These are phyloP conservation scores for Magallana gigas DNA, from an alignment of 1,140 invertebrate species.

Conservation along the genomic window DNA sequence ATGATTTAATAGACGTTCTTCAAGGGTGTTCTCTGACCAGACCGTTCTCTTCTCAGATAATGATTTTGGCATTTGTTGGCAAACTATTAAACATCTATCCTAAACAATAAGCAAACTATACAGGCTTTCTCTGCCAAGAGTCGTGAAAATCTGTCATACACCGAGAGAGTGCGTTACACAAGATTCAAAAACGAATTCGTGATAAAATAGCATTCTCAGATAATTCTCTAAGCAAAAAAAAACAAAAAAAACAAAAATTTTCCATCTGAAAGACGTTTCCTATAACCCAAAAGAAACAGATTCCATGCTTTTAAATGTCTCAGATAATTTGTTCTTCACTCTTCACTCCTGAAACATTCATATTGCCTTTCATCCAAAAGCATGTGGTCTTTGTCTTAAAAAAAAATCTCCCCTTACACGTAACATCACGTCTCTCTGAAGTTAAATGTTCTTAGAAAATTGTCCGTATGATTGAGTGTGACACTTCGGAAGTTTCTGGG, in stretches of 20 bases:
- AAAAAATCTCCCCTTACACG: background rate
- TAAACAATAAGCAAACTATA: conserved; percentile 14
- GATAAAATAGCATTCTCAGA: conserved; percentile 11
- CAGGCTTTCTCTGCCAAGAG: background rate
- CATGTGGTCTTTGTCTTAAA: conserved; percentile 2
- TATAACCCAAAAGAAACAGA: background rate
- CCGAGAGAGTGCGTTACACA: background rate
- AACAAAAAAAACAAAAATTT: background rate
- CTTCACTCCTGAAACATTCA: background rate
- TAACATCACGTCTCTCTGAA: background rate
- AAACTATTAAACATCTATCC: background rate
- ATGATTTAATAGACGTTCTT: no score
- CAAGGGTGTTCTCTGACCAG: background rate
- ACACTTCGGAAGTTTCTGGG: background rate
- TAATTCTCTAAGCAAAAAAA: background rate
- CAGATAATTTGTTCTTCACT: background rate
- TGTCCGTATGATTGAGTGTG: background rate
- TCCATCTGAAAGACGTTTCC: background rate
- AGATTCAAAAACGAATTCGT: background rate
- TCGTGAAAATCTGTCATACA: background rate
- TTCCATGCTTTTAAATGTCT: background rate
- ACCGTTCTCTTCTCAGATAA: conserved; percentile 27
- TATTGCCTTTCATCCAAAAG: background rate
- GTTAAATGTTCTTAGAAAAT: background rate
- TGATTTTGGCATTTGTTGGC: conserved; percentile 11